Evolutionary conservation across 2,113 vertebrate species (phyloP).

Genomic region (Apistogramma diplotaenia): DNA sequence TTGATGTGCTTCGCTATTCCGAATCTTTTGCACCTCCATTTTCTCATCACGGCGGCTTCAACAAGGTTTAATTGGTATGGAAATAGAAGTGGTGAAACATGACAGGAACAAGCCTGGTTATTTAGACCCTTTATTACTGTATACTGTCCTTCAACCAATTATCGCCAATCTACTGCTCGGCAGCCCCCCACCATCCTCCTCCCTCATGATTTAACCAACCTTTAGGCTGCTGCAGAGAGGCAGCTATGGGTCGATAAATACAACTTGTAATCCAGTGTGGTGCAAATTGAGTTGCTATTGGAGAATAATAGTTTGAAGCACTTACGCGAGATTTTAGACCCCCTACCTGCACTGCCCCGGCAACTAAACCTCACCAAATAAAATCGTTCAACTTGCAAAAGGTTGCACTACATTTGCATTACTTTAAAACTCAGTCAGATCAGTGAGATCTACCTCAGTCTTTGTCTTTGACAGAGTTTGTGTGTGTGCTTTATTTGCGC

Average conservation of each 20-base stretch:
- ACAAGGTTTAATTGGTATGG: constrained; percentile 75
- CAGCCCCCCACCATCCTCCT: constrained; percentile 61
- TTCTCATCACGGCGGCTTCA: constrained; percentile 59
- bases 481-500: constrained; percentile 67
- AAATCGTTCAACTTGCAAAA: neutral
- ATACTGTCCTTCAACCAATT: constrained; percentile 75
- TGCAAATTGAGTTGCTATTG: constrained; percentile 70
- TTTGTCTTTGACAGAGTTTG: constrained; percentile 57
- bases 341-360: neutral
- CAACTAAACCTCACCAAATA: neutral
- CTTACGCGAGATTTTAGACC: constrained; percentile 32
- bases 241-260: constrained; percentile 57
- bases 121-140: constrained; percentile 70
- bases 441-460: constrained; percentile 31
- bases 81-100: constrained; percentile 71
- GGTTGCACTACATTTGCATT: neutral
- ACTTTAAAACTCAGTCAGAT: neutral
- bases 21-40: constrained; percentile 64
- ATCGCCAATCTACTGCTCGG: constrained; percentile 67
- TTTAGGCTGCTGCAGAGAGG: constrained; percentile 48
- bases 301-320: constrained; percentile 44
- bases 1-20: constrained; percentile 43
- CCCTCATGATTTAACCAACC: constrained; percentile 55
- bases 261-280: constrained; percentile 56
- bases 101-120: constrained; percentile 57